Evolutionary conservation across 2,113 vertebrate genomes (phyloP).

Genomic region (Hemicordylus capensis): DNA sequence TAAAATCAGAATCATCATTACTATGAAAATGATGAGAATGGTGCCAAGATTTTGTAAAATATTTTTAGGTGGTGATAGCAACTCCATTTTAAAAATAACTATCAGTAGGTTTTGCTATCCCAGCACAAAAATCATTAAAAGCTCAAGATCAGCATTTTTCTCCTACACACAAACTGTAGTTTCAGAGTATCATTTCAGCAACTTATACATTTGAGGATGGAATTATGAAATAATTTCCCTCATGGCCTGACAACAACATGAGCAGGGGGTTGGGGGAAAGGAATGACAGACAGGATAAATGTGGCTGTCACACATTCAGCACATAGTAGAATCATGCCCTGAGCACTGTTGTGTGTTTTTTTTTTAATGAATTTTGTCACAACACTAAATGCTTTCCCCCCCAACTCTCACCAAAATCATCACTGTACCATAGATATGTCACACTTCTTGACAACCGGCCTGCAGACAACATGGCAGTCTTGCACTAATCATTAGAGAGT

Average conservation of each 20-base stretch:
- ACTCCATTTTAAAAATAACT: conserved; percentile 19
- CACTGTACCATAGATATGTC: neutral
- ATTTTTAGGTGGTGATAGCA: neutral
- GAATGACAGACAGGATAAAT: conserved; percentile 64
- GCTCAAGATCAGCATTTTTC: conserved; percentile 59
- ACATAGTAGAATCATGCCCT: conserved; percentile 53
- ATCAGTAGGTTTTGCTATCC: conserved; percentile 44
- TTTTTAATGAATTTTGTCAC: conserved; percentile 43
- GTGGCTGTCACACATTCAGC: conserved; percentile 46
- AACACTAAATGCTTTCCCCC: conserved; percentile 41
- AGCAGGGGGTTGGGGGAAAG: neutral
- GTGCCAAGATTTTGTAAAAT: neutral
- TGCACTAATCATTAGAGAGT: neutral
- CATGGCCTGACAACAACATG: conserved; percentile 58
- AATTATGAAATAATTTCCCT: conserved; percentile 71
- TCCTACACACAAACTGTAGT: conserved; percentile 51
- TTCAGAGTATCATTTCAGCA: conserved; percentile 51
- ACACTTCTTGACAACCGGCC: conserved; percentile 31
- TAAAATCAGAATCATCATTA: conserved; percentile 30
- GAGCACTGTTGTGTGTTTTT: conserved; percentile 57
- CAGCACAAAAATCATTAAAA: conserved; percentile 62
- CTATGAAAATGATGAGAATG: neutral
- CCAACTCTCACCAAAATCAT: conserved; percentile 4
- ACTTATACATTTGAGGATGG: conserved; percentile 57
- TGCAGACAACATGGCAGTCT: conserved; percentile 33